These are phyloP conservation scores for Drosophila aldrichi DNA, from an alignment of 2,888 invertebrate genomes.

Conservation along the genomic window DNA sequence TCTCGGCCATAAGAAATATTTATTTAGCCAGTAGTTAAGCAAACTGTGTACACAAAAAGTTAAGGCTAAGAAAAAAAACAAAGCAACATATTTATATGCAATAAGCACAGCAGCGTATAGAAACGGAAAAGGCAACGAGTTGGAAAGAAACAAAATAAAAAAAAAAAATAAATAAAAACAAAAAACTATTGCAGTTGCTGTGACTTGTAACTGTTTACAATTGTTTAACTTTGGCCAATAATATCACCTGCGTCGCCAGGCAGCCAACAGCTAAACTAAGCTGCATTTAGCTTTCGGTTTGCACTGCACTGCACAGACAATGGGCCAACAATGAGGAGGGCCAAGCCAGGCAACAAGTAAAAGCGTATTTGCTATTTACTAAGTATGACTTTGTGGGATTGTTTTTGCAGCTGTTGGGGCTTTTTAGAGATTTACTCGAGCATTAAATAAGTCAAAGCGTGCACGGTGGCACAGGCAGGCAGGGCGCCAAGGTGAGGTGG, in stretches of 20 bases:
- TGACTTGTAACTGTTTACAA: slow-evolving; percentile 66
- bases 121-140: slow-evolving; percentile 15
- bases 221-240: slow-evolving; percentile 77
- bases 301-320: slow-evolving; percentile 35
- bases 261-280: slow-evolving; percentile 54
- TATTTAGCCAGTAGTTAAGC: slow-evolving; percentile 8
- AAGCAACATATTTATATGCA: slow-evolving; percentile 1
- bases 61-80: not conserved
- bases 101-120: slow-evolving; percentile 9
- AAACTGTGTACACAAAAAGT: not conserved
- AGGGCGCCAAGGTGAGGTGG: slow-evolving; percentile 2
- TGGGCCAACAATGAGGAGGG: slow-evolving; percentile 29
- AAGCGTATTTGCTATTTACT: slow-evolving; percentile 74
- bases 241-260: slow-evolving; percentile 68
- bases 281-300: slow-evolving; percentile 56
- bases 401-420: slow-evolving; percentile 56
- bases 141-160: slow-evolving; percentile 38
- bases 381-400: slow-evolving; percentile 70
- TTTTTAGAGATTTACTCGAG: slow-evolving; percentile 74
- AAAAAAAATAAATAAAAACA: not conserved
- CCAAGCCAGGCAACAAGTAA: slow-evolving; percentile 63
- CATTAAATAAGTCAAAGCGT: slow-evolving; percentile 79
- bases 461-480: slow-evolving; percentile 19
- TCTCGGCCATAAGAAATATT: slow-evolving; percentile 2
- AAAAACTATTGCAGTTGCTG: slow-evolving; percentile 73